Conservation (phyloP, 2,113 vertebrate species). For the Ceyx cyanopectus region DNA sequence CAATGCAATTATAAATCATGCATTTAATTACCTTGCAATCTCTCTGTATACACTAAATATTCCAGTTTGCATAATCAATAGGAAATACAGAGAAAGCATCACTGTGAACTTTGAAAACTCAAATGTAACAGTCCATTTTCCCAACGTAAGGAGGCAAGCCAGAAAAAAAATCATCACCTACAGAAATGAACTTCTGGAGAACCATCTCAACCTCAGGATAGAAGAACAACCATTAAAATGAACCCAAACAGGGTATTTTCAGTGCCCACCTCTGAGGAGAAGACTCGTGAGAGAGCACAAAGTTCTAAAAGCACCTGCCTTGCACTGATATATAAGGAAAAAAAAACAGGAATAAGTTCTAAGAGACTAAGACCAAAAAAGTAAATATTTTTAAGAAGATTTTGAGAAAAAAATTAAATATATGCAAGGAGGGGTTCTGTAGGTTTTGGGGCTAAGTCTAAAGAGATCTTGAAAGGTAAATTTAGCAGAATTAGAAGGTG, state of each 20-base stretch:
- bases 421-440: rapidly evolving
- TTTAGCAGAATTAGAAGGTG: neutral
- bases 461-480: neutral
- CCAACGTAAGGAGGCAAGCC: neutral
- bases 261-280: neutral
- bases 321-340: neutral
- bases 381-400: neutral
- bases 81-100: neutral
- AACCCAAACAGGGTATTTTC: neutral
- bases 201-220: neutral
- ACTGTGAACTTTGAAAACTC: neutral
- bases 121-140: neutral
- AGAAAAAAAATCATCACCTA: neutral
- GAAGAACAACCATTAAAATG: neutral
- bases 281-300: neutral
- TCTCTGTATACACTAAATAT: neutral
- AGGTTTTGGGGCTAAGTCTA: neutral
- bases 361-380: neutral
- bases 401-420: neutral
- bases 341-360: neutral
- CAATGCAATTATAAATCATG: conserved; percentile 11
- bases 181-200: neutral
- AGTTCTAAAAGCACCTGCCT: neutral
- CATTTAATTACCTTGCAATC: conserved; percentile 10
- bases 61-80: conserved; percentile 19